Evolutionary conservation across 2,113 vertebrate species (phyloP), one percentile per base, ranked within the genome.

Genomic region (Naja naja): DNA sequence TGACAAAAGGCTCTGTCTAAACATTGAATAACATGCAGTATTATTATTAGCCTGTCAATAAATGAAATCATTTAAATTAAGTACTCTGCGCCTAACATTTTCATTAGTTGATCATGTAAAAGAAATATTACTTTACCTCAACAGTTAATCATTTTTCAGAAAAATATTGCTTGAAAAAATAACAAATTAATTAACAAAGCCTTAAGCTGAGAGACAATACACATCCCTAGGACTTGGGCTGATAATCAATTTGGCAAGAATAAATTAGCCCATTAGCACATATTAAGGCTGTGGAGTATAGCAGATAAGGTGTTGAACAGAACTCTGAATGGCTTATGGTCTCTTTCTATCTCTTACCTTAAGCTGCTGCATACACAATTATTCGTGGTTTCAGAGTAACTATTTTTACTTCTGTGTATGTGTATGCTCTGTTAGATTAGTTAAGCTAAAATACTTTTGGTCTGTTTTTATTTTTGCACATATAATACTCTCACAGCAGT

Each of bases 1-100:
- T 93, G 56, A 39, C 86, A 91, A 69, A 39, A 43, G 47, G 27
- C 27, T 55, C 18, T 88, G 22, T 56, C 47, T 39, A 22, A 49
- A 39, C 25, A 60, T 25, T 91, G 14, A 89, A 9, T 86, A 14
- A 9, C 16, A 89, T 9, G 47, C 0, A 34, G 10, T 45, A 81
- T 85, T 89, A 88, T 89, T 53, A 49, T 55, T 45, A 89, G 11
- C 45, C 45, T 91, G 74, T 58, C 69, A 85, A 89, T 16, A 52
- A 55, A 93, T 90, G 58, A 60, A 93, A 90, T 81, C 1, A 90
- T 93, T 90, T 93, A 74, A 90, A 39, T 89, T 90, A 85, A 85
- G 16, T 22, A 25, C 6, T 7, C 56, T 92, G 39, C 11, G 58
- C 2, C 25, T 74, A 92, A 74, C 18, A 8, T 85, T 89, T 92